phyloP scores from a whole-genome alignment of 2,113 vertebrate species.

The Cyphomyrus plagiostoma region DNA sequence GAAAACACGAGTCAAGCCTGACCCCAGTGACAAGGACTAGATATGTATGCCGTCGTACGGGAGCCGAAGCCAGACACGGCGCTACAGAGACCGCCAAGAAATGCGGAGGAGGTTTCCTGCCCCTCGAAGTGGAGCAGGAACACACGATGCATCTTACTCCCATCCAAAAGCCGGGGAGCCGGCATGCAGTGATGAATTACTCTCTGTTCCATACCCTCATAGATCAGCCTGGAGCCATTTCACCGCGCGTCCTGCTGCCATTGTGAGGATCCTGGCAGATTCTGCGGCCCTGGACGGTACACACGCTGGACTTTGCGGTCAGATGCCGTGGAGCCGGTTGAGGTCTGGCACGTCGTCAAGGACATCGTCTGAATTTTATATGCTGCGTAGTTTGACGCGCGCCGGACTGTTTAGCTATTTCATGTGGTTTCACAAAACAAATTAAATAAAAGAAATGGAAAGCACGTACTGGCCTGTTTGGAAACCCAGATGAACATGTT shows the following conservation, averaged over 20 bases:
- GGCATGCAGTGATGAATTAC: slow-evolving; percentile 37
- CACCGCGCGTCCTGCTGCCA: not conserved
- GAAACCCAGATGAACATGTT: not conserved
- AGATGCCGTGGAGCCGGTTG: slow-evolving; percentile 7
- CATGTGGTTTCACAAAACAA: not conserved
- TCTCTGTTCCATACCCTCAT: slow-evolving; percentile 49
- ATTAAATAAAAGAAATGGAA: not conserved
- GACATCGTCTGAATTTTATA: slow-evolving; percentile 22
- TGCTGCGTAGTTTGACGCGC: not conserved
- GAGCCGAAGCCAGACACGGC: slow-evolving; percentile 32
- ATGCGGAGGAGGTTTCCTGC: slow-evolving; percentile 67
- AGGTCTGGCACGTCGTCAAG: slow-evolving; percentile 26
- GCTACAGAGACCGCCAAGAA: slow-evolving; percentile 47
- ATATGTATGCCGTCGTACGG: slow-evolving; percentile 20
- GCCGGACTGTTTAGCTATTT: not conserved
- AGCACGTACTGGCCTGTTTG: not conserved
- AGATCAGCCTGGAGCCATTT: slow-evolving; percentile 30
- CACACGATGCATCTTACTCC: slow-evolving; percentile 39
- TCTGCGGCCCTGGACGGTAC: not conserved
- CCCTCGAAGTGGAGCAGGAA: slow-evolving; percentile 50
- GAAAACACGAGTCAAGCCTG: slow-evolving; percentile 35
- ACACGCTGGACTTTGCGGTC: slow-evolving; percentile 8
- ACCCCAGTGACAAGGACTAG: slow-evolving; percentile 30
- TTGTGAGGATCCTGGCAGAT: not conserved
- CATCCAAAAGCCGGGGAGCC: slow-evolving; percentile 40